A percentile compares a stretch with the other conserved stretches of the same genome.
phyloP scores from a whole-genome alignment of 2,888 invertebrate genomes.

The Adelognathus sp. region DNA sequence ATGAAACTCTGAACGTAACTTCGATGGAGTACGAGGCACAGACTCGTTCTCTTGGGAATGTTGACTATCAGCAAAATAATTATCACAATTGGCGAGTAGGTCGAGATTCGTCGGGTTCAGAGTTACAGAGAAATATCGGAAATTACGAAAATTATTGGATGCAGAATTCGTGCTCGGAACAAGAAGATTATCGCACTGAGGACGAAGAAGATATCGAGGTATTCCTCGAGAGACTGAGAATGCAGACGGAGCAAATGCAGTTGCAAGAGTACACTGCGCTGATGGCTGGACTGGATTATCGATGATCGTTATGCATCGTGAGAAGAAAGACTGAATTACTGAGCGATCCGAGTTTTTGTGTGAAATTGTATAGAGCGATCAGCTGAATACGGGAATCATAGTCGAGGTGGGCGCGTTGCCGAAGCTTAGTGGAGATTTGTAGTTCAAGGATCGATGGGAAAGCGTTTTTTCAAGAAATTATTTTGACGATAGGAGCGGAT shows the following conservation, averaged over 20 bases:
- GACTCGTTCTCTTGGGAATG: background rate
- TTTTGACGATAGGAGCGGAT: too few relatives aligned
- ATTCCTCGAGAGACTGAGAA: constrained; percentile 69
- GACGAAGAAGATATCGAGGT: constrained; percentile 65
- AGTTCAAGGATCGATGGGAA: too few relatives aligned
- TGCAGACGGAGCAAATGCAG: constrained; percentile 72
- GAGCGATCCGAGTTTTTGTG: background rate
- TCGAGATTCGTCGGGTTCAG: background rate
- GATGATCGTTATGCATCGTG: background rate
- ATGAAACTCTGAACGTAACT: background rate
- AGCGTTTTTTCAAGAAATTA: too few relatives aligned
- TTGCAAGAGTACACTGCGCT: constrained; percentile 68
- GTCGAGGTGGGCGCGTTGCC: too few relatives aligned
- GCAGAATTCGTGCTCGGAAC: background rate
- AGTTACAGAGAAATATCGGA: background rate
- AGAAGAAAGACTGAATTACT: background rate
- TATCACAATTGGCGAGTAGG: background rate
- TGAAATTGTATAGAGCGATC: background rate
- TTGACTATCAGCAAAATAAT: background rate
- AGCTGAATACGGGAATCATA: background rate
- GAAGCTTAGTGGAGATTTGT: too few relatives aligned
- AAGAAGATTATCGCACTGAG: background rate
- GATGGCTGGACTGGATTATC: constrained; percentile 32
- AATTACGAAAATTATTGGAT: background rate
- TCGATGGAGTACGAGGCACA: background rate